Evolutionary conservation across 1,140 invertebrate species (phyloP).

Genomic region (Zaprionus ornatus): DNA sequence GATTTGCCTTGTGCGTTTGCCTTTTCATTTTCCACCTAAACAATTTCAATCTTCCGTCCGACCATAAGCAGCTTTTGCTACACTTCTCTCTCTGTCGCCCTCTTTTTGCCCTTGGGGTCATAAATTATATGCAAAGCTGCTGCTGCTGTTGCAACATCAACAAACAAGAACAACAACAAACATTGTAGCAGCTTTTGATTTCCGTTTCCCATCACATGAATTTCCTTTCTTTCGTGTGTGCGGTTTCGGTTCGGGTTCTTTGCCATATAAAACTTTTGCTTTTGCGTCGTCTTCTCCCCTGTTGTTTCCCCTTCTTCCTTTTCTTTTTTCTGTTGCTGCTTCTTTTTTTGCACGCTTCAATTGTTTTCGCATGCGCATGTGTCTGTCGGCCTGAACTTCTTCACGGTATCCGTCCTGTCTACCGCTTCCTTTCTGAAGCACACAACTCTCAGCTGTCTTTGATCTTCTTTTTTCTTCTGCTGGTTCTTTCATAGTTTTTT

Average conservation of each 20-base stretch:
- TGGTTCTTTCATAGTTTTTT: slow-evolving; percentile 5
- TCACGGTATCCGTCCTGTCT: slow-evolving; percentile 3
- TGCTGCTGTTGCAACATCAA: slow-evolving; percentile 1
- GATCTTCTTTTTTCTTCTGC: slow-evolving; percentile 11
- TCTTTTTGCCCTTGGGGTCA: slow-evolving; percentile 45
- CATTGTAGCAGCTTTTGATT: slow-evolving; percentile 80
- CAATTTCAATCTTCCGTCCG: slow-evolving; percentile 63
- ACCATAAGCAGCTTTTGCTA: slow-evolving; percentile 75
- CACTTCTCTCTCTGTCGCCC: slow-evolving; percentile 29
- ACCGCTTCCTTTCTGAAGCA: slow-evolving; percentile 41
- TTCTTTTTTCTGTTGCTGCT: slow-evolving; percentile 11
- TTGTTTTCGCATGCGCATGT: slow-evolving; percentile 76
- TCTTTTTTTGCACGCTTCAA: slow-evolving; percentile 74
- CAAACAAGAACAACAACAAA: slow-evolving; percentile 46
- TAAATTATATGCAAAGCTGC: slow-evolving; percentile 80
- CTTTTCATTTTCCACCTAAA: slow-evolving; percentile 67
- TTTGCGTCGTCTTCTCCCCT: slow-evolving; percentile 25
- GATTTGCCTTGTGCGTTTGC: slow-evolving; percentile 20
- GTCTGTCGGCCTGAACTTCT: slow-evolving; percentile 34
- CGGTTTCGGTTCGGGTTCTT: slow-evolving; percentile 62
- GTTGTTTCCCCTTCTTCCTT: slow-evolving; percentile 28
- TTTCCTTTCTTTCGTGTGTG: slow-evolving; percentile 71
- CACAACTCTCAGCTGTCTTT: slow-evolving; percentile 34
- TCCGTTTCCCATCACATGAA: slow-evolving; percentile 80
- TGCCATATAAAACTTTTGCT: slow-evolving; percentile 68